Base-by-base conservation (phyloP, 2,888 invertebrate genomes). In the Meandrusa payeni region DNA sequence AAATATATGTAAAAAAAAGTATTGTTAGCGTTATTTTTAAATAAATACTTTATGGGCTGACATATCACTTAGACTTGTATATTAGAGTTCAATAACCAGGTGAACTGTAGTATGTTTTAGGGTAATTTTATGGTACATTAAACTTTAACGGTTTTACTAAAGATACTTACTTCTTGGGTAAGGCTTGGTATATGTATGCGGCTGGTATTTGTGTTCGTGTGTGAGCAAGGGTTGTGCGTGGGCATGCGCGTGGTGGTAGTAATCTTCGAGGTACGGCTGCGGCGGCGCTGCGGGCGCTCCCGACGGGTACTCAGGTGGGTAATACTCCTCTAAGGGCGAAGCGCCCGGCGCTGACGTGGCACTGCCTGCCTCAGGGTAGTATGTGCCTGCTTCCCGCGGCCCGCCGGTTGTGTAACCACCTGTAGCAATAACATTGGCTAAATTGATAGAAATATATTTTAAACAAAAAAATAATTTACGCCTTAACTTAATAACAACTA, bases 181-280 rank as follows among this genome's bases (percentile, higher is more conserved):
- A 63, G 90, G 91, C 81, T 93, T 93, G 68, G 90, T 90, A 71
- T 92, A 92, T 50, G 90, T 88, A 59, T 89, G 89, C 37, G 91
- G 91, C 67, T 93, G 92, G 78, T 93, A 94, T 75, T 94, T 94
- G 64, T 91, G 91, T 69, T 93, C 93, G 69, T 90, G 86, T 47
- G 76, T 72, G 54, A 88, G 77, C 48, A 88, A 66, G 20, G 89
- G 86, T 59, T 92, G 90, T 61, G 93, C 88, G 77, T 95, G 95
- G 50, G 90, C 81, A 28, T 44, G 90, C 57, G 92, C 90, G 75
- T 95, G 95, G 78, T 94, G 94, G 77, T 94, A 86, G 66, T 93
- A 80, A 83, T 92, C 75, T 92, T 94, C 76, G 90, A 89, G 80
- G 91, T 93, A 89, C 75, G 92, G 92, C 52, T 89, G 86, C 48